Percentiles rank a stretch among this genome's conserved stretches.
phyloP scores from a whole-genome alignment of 2,888 invertebrate species.

The Anoplius nigerrimus region DNA sequence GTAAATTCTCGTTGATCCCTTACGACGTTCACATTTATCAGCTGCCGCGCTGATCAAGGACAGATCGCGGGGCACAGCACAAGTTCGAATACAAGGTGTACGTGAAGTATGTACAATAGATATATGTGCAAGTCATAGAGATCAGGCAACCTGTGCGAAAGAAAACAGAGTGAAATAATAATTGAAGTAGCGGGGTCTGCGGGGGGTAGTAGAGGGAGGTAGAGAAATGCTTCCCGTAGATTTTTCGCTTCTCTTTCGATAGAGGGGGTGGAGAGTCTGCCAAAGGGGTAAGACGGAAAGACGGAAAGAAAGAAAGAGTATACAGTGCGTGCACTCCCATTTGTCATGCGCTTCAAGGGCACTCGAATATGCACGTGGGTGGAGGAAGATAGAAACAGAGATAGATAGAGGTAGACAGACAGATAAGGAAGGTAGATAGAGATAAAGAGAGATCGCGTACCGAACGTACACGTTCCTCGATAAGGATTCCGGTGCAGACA shows the following conservation, averaged over 20 bases:
- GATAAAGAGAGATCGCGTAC: slow-evolving; percentile 36
- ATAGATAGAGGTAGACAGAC: slow-evolving; percentile 43
- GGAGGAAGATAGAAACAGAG: slow-evolving; percentile 17
- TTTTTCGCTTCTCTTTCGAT: no score
- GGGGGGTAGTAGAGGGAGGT: slow-evolving; percentile 23
- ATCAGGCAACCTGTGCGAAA: slow-evolving; percentile 64
- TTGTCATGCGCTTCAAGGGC: no score
- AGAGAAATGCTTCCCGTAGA: no score
- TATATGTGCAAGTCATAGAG: slow-evolving; percentile 34
- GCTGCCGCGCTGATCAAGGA: no score
- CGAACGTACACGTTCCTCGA: slow-evolving; percentile 18
- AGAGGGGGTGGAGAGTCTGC: no score
- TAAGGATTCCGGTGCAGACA: no score
- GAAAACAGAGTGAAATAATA: slow-evolving; percentile 44
- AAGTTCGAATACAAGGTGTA: no score
- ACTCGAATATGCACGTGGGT: no score
- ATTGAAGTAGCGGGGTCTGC: slow-evolving; percentile 22
- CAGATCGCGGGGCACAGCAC: no score
- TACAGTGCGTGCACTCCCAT: no score
- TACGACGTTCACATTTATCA: no score
- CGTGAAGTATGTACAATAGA: slow-evolving; percentile 22
- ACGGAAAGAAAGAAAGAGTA: slow-evolving; percentile 8
- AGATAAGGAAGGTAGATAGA: slow-evolving; percentile 48
- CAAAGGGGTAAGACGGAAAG: slow-evolving; percentile 3
- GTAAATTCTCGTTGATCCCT: no score